These are phyloP conservation scores for Onthophagus taurus DNA, from an alignment of 1,140 invertebrate genomes.

Conservation along the genomic window DNA sequence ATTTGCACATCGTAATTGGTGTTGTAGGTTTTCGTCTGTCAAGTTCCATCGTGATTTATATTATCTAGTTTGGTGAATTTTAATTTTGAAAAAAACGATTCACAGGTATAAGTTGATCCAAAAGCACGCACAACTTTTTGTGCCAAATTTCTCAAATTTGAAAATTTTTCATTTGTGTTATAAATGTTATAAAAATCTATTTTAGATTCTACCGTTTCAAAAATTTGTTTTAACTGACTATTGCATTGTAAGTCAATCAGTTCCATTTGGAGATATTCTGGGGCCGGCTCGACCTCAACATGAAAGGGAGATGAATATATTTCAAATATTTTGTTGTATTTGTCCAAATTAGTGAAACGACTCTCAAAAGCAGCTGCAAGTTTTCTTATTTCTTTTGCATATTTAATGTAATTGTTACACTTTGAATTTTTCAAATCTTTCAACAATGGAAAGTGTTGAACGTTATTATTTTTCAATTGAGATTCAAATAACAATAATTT, in stretches of 20 bases:
- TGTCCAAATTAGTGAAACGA: constrained; percentile 14
- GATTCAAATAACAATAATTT: constrained; percentile 19
- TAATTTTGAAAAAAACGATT: constrained; percentile 13
- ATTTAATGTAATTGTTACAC: constrained; percentile 10
- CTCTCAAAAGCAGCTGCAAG: constrained; percentile 16
- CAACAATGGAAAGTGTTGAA: constrained; percentile 15
- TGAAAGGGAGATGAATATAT: constrained; percentile 14
- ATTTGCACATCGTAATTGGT: no score
- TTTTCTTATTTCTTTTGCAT: constrained; percentile 17
- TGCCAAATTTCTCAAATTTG: constrained; percentile 9
- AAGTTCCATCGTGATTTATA: no score
- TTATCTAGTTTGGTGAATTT: constrained; percentile 13
- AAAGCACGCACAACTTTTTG: constrained; percentile 12
- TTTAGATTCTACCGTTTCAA: constrained; percentile 11
- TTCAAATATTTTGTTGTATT: constrained; percentile 15
- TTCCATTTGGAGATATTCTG: constrained; percentile 15
- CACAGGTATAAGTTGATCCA: constrained; percentile 11
- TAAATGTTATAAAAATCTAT: constrained; percentile 14
- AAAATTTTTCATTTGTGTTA: constrained; percentile 12
- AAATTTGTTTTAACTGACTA: constrained; percentile 12
- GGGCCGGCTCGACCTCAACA: constrained; percentile 1
- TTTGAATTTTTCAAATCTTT: constrained; percentile 16
- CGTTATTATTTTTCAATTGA: constrained; percentile 13
- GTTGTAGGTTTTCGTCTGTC: no score
- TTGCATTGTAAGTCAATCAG: constrained; percentile 14